Percentiles rank a stretch among this genome's conserved stretches.
phyloP scores from a whole-genome alignment of 2,113 vertebrate species.

The Myiagra hebetior region DNA sequence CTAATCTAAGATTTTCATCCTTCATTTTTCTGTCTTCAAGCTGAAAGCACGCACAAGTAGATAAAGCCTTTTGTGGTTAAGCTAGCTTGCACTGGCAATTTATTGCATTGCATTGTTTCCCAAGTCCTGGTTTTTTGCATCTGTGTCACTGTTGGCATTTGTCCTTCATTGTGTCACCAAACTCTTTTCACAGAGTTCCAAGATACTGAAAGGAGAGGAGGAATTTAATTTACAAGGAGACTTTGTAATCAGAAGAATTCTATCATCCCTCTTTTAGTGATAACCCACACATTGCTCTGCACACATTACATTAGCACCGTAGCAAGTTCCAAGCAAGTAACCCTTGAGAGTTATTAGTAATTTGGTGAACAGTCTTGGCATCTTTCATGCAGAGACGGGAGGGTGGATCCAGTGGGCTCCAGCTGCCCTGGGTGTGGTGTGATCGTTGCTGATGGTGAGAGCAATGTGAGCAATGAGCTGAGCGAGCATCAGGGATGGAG shows the following conservation, averaged over 20 bases:
- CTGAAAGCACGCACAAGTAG: background rate
- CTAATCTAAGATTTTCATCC: background rate
- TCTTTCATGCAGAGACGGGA: background rate
- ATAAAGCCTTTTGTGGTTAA: background rate
- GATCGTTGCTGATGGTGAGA: background rate
- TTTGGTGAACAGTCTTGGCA: background rate
- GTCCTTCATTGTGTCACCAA: background rate
- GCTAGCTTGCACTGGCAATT: background rate
- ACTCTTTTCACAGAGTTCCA: background rate
- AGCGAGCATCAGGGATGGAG: background rate
- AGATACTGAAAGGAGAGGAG: background rate
- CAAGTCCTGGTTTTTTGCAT: background rate
- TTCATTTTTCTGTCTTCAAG: background rate
- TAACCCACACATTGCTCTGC: background rate
- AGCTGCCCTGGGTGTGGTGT: accelerated
- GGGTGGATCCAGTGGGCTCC: background rate
- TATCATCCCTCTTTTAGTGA: background rate
- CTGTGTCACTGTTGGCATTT: background rate
- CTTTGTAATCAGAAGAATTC: background rate
- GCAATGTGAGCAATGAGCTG: accelerated
- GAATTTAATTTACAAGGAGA: background rate
- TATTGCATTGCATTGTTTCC: background rate
- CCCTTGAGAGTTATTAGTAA: background rate
- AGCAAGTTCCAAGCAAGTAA: background rate
- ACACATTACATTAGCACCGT: background rate